phyloP scores from a whole-genome alignment of 92 coral and sea anemone species.

The Epizoanthus fatuus region DNA sequence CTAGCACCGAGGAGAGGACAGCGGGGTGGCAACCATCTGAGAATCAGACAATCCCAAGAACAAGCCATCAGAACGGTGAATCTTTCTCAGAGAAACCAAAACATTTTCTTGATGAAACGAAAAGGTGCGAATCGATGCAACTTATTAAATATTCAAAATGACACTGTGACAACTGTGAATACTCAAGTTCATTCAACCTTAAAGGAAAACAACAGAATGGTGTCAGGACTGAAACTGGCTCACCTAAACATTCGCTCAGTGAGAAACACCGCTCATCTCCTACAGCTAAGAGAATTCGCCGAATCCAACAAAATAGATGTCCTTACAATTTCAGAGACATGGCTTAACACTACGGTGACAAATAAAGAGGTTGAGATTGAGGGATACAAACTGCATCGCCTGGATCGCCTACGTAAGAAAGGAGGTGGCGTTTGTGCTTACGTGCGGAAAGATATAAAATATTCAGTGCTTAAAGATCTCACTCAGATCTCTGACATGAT shows the following conservation, averaged over 20 bases:
- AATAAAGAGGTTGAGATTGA: conserved; percentile 49
- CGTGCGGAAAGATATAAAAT: conserved; percentile 65
- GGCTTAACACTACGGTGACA: conserved; percentile 63
- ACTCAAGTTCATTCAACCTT: neutral
- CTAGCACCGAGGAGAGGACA: conserved; percentile 11
- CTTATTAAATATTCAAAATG: too few relatives aligned
- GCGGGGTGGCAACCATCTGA: neutral
- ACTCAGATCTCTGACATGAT: conserved; percentile 35
- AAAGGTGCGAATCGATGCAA: neutral
- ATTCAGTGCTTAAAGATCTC: conserved; percentile 47
- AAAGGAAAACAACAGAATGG: neutral
- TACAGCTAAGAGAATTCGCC: neutral
- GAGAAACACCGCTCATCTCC: neutral
- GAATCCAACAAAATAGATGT: conserved; percentile 31
- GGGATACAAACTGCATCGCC: conserved; percentile 63
- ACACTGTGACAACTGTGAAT: neutral
- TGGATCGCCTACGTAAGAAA: conserved; percentile 65
- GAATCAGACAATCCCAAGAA: neutral
- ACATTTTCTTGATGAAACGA: neutral
- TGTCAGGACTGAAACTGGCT: too few relatives aligned
- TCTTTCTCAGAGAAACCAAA: neutral
- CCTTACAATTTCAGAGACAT: conserved; percentile 63
- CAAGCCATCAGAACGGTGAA: neutral
- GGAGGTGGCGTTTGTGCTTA: conserved; percentile 74
- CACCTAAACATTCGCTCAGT: neutral